These are phyloP conservation scores for Sminthurides aquaticus DNA, from an alignment of 2,888 invertebrate species.

Conservation along the genomic window DNA sequence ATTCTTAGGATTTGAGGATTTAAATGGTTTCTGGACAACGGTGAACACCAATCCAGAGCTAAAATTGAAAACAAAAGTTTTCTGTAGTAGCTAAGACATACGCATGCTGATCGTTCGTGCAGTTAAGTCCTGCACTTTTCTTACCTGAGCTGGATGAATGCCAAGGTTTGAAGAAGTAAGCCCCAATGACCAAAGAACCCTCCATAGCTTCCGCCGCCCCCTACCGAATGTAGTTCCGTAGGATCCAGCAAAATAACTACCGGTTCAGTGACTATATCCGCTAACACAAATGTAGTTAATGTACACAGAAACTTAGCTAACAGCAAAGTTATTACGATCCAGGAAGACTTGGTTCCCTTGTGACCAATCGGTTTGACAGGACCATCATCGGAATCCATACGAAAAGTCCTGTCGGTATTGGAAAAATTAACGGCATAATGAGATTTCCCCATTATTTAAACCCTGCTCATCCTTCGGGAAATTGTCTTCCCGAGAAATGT, in stretches of 20 bases:
- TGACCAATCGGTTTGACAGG: background rate
- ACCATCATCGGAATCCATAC: background rate
- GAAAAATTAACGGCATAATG: background rate
- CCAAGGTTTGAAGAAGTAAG: slow-evolving; percentile 27
- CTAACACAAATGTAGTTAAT: background rate
- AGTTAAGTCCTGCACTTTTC: background rate
- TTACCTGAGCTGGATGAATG: slow-evolving; percentile 34
- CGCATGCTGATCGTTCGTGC: too few species aligned
- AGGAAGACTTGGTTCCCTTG: background rate
- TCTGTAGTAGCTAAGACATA: background rate
- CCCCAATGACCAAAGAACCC: slow-evolving; percentile 30
- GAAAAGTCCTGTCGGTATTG: background rate
- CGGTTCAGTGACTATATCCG: background rate
- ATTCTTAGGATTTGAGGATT: slow-evolving; percentile 19
- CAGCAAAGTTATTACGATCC: background rate
- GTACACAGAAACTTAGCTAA: background rate
- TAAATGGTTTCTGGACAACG: slow-evolving; percentile 30
- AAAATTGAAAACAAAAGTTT: slow-evolving; percentile 4
- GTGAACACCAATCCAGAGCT: slow-evolving; percentile 30
- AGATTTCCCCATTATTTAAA: background rate
- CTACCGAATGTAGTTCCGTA: background rate
- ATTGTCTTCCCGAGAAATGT: too few species aligned
- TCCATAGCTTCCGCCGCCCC: background rate
- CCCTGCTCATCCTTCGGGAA: too few species aligned
- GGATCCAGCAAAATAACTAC: background rate